Evolutionary conservation across 2,797 vertebrate species (phyloP).

Genomic region (Tangara arthus): DNA sequence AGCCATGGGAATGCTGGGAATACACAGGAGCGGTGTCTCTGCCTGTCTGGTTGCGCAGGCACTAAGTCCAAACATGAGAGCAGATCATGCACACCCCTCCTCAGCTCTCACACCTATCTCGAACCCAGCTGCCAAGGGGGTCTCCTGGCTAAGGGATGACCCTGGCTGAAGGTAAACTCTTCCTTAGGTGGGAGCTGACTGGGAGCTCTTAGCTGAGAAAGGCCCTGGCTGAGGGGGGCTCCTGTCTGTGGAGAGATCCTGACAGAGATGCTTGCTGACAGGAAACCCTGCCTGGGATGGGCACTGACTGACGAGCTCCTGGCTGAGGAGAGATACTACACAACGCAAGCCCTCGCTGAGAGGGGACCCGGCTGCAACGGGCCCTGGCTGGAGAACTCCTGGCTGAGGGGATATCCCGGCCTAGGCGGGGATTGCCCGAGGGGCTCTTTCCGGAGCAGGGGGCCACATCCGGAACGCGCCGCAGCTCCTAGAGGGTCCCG

Average conservation of each 20-base stretch:
- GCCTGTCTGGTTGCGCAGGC: rapidly evolving
- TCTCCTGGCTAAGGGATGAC: no score
- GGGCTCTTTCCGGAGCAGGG: no score
- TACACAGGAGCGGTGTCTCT: rapidly evolving
- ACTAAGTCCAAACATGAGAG: rapidly evolving
- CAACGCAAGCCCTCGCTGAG: no score
- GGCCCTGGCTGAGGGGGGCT: not conserved
- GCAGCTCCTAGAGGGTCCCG: rapidly evolving
- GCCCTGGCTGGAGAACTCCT: not conserved
- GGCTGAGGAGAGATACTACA: not conserved
- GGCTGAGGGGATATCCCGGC: no score
- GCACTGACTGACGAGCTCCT: not conserved
- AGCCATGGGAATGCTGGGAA: not conserved
- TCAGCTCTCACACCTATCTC: not conserved
- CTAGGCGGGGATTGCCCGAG: not conserved
- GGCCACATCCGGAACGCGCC: no score
- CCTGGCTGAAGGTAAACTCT: no score
- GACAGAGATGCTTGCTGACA: no score
- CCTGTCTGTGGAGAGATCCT: not conserved
- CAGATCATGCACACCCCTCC: not conserved
- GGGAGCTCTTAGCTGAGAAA: not conserved
- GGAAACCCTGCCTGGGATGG: not conserved
- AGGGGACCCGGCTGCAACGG: no score
- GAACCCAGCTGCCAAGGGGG: not conserved
- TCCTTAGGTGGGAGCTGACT: not conserved